A percentile compares a stretch with the other conserved stretches of the same genome.
phyloP scores from a whole-genome alignment of 1,140 invertebrate species.

The Zaprionus kolodkinae region DNA sequence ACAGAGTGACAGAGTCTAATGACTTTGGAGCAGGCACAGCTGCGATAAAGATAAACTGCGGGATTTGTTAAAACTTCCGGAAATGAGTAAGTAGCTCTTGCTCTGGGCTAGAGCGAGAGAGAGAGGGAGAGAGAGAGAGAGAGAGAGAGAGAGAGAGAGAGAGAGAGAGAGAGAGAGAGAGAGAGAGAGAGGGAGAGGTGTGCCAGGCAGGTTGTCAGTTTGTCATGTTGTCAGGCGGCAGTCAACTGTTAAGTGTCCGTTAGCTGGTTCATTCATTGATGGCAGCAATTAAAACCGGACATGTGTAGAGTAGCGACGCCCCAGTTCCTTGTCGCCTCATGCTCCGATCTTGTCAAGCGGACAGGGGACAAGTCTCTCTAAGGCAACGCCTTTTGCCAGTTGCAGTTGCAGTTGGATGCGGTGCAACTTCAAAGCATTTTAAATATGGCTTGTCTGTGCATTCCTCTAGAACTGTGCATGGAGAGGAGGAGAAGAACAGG shows the following conservation, averaged over 20 bases:
- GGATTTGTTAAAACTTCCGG: constrained; percentile 54
- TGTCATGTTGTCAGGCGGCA: constrained; percentile 26
- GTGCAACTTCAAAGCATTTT: constrained; percentile 71
- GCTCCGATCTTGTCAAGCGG: neutral
- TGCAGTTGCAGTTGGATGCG: constrained; percentile 30
- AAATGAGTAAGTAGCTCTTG: constrained; percentile 70
- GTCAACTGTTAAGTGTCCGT: constrained; percentile 40
- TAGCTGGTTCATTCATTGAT: constrained; percentile 54
- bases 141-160: too few relatives aligned
- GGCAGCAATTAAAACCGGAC: constrained; percentile 59
- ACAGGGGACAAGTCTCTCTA: constrained; percentile 12
- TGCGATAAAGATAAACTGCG: constrained; percentile 55
- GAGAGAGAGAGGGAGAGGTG: neutral
- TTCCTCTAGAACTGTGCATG: constrained; percentile 14
- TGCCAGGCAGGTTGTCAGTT: constrained; percentile 14
- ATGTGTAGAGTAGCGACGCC: constrained; percentile 19
- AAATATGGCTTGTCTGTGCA: constrained; percentile 64
- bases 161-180: constrained; percentile 20
- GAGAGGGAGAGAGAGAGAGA: neutral
- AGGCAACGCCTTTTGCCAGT: constrained; percentile 30
- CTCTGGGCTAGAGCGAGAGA: constrained; percentile 33
- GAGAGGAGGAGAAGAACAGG: constrained; percentile 11
- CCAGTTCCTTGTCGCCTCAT: too few relatives aligned
- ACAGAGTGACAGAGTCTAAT: constrained; percentile 24
- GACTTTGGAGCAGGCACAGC: constrained; percentile 33